phyloP scores from a whole-genome alignment of 2,113 vertebrate species.

The Urocynchramus pylzowi region DNA sequence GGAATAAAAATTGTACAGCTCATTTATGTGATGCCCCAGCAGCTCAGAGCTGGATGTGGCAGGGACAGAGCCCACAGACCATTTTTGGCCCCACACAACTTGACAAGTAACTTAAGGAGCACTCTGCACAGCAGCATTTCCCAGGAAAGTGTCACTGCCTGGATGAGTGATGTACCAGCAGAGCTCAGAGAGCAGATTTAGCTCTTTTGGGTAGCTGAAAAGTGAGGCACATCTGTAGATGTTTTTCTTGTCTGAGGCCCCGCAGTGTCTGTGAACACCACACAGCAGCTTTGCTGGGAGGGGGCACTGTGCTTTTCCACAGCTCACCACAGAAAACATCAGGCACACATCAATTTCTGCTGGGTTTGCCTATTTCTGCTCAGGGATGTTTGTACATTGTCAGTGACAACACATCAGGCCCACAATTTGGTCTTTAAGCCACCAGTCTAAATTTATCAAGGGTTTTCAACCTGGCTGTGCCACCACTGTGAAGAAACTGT shows the following conservation, averaged over 20 bases:
- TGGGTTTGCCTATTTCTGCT: background rate
- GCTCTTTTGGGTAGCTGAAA: background rate
- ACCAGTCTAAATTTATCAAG: background rate
- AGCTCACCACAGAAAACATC: background rate
- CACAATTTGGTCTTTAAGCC: background rate
- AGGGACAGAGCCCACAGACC: background rate
- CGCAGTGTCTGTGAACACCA: background rate
- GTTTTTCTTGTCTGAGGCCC: background rate
- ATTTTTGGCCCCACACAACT: background rate
- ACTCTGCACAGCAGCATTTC: background rate
- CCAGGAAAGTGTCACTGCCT: background rate
- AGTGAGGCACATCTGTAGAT: background rate
- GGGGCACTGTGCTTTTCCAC: background rate
- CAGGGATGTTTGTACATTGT: background rate
- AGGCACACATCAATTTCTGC: background rate
- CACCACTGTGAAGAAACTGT: background rate
- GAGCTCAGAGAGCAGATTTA: background rate
- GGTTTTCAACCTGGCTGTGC: background rate
- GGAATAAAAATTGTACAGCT: background rate
- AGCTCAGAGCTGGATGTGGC: background rate
- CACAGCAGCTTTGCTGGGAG: background rate
- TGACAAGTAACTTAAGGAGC: background rate
- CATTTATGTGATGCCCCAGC: background rate
- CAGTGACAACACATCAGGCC: background rate
- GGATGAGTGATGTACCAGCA: background rate